Conservation (phyloP, 1,140 invertebrate genomes). For the Solenopsis invicta region DNA sequence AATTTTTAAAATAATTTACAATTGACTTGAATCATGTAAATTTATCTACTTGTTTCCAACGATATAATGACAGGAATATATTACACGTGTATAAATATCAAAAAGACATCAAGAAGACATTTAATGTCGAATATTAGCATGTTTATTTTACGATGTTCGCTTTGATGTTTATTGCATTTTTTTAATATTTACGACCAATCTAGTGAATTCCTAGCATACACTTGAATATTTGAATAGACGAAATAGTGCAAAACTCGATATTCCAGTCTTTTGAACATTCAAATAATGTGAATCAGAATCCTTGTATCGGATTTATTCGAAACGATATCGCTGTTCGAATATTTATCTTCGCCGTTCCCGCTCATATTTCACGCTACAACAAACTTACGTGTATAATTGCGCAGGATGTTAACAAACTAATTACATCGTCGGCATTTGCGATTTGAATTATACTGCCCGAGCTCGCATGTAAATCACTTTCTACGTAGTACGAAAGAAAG, state of each 20-base stretch:
- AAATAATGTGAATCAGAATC: background rate
- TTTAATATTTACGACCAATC: conserved; percentile 14
- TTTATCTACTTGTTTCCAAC: background rate
- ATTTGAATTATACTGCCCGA: conserved; percentile 38
- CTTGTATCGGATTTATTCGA: background rate
- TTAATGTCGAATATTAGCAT: background rate
- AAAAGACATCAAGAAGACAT: conserved; percentile 19
- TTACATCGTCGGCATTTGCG: conserved; percentile 40
- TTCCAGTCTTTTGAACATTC: background rate
- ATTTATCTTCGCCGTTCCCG: background rate
- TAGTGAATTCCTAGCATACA: conserved; percentile 1
- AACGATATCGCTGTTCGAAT: conserved; percentile 9
- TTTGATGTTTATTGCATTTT: conserved; percentile 27
- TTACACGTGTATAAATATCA: background rate
- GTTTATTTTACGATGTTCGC: conserved; percentile 3
- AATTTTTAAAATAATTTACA: background rate
- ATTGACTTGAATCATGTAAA: background rate
- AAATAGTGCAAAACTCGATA: background rate
- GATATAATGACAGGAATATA: background rate
- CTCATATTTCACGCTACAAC: conserved; percentile 2
- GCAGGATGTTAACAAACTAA: conserved; percentile 17
- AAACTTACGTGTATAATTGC: conserved; percentile 20
- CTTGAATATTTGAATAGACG: background rate
- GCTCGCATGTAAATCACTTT: conserved; percentile 11
- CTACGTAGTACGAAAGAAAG: conserved; percentile 36